Evolutionary conservation across 2,888 invertebrate species (phyloP).

Genomic region (Aproaerema taeniolella): DNA sequence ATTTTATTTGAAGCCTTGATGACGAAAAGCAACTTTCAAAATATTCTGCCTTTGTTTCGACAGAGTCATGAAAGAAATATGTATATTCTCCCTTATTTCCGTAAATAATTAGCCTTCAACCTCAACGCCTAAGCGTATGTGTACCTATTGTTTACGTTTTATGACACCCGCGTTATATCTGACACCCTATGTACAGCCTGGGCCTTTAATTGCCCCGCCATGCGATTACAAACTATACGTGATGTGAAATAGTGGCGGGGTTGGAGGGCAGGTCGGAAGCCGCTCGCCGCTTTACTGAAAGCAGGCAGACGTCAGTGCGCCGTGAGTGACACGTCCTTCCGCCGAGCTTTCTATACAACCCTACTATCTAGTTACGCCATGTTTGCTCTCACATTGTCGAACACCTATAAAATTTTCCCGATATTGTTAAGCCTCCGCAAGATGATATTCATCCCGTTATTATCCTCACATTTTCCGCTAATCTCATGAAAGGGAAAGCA

Average conservation of each 20-base stretch:
- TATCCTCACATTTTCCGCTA: conserved; percentile 22
- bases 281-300: conserved; percentile 53
- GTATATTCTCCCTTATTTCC: no score
- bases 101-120: no score
- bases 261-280: conserved; percentile 65
- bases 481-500: conserved; percentile 43
- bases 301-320: conserved; percentile 56
- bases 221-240: conserved; percentile 33
- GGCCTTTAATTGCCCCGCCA: conserved; percentile 17
- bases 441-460: not conserved
- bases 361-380: conserved; percentile 41
- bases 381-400: conserved; percentile 29
- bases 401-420: conserved; percentile 22
- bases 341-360: conserved; percentile 42
- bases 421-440: not conserved
- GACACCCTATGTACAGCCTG: not conserved
- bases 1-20: no score
- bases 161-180: not conserved
- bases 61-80: no score
- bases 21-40: no score
- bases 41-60: no score
- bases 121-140: no score
- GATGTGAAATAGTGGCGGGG: conserved; percentile 41
- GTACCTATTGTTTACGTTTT: not conserved
- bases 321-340: conserved; percentile 72